Conservation (phyloP, 2,888 invertebrate species). For the Rambutsinella grinnellia region DNA sequence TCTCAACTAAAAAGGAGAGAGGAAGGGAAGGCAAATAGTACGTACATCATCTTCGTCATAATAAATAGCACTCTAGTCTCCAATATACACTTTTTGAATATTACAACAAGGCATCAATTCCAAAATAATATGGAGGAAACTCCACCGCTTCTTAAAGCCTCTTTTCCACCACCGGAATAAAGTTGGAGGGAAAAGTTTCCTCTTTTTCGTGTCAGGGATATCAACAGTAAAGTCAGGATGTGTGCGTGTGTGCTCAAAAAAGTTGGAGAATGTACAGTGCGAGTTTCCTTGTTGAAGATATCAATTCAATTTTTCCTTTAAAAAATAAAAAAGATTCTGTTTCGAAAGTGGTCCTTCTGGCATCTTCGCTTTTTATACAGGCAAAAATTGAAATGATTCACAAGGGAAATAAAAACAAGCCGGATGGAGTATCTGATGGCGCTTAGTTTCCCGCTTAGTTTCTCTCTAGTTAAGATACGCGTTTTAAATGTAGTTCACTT, state of each 20-base stretch:
- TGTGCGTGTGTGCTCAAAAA: background rate
- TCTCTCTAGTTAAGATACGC: background rate
- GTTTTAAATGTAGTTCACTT: conserved; percentile 4
- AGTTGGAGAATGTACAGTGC: background rate
- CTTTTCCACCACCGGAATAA: background rate
- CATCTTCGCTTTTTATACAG: background rate
- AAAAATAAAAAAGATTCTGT: background rate
- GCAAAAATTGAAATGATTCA: conserved; percentile 45
- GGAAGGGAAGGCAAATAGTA: background rate
- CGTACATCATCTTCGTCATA: background rate
- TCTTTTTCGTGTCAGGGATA: background rate
- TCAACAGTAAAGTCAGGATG: background rate
- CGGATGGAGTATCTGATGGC: background rate
- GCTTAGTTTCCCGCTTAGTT: conserved; percentile 1
- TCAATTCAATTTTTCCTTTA: background rate
- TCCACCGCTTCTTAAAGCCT: background rate
- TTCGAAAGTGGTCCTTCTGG: background rate
- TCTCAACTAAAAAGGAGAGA: background rate
- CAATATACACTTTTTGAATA: background rate
- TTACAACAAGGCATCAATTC: background rate
- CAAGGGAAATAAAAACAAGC: conserved; percentile 41
- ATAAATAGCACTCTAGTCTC: background rate
- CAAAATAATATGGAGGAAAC: background rate
- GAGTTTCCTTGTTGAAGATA: background rate
- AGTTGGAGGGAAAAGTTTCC: background rate